These are phyloP conservation scores for Rhingia campestris DNA, from an alignment of 2,888 invertebrate species.

Conservation along the genomic window DNA sequence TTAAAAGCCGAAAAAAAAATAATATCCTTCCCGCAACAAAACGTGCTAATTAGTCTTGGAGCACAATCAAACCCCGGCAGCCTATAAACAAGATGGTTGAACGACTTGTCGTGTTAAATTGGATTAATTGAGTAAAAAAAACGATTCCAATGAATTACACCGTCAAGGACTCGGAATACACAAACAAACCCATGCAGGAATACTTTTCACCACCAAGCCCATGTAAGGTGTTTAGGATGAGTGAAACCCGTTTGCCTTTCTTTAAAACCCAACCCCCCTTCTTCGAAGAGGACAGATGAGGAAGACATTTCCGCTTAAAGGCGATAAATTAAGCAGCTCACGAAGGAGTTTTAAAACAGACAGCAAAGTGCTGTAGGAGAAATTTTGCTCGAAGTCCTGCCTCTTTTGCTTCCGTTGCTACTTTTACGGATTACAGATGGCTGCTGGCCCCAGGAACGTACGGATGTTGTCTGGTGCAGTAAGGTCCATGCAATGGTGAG, in stretches of 20 bases:
- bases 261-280: constrained; percentile 1
- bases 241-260: background rate
- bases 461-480: background rate
- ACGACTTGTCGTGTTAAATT: constrained; percentile 27
- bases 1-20: background rate
- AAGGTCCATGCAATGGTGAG: constrained; percentile 14
- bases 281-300: constrained; percentile 12
- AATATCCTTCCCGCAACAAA: constrained; percentile 19
- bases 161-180: constrained; percentile 27
- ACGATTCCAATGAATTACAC: constrained; percentile 23
- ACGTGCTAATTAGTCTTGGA: constrained; percentile 48
- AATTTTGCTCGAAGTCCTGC: constrained; percentile 38
- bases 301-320: constrained; percentile 27
- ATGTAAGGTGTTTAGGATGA: background rate
- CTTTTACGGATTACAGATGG: constrained; percentile 30
- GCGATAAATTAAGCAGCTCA: constrained; percentile 64
- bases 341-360: constrained; percentile 57
- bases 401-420: background rate
- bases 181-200: constrained; percentile 1
- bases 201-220: background rate
- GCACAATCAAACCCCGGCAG: constrained; percentile 12
- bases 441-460: background rate
- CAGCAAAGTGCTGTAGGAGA: constrained; percentile 35
- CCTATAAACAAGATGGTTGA: constrained; percentile 32
- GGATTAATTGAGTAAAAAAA: constrained; percentile 49